Base-by-base conservation (phyloP, 2,888 invertebrate genomes). In the Thereva nobilitata region DNA sequence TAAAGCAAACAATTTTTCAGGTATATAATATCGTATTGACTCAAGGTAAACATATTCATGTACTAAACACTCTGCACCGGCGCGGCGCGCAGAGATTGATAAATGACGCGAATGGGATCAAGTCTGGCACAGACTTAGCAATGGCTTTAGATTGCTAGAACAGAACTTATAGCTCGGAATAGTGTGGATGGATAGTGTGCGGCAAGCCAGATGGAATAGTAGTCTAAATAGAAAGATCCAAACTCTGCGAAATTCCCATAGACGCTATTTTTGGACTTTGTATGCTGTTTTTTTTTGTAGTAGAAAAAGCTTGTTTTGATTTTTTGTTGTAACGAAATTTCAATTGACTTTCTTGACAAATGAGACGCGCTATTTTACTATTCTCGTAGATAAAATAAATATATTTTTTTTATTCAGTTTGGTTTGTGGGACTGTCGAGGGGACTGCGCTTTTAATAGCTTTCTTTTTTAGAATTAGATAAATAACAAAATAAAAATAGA, bases 241-340 rank as follows among this genome's bases (percentile, higher is more conserved):
- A 59, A 37, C 10, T 37, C 40, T 5, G 41, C 50, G 35, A 34
- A 41, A 40, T 40, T 44, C 38, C 35, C 45, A 47, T 10, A 12
- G 35, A 59, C 37, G 45, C 57, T 59, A 59, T 59, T 59, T 47
- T 59, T 10, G 57, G 44, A n/a, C 12, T 47, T 5, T 42, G n/a
- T 55, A 3, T 47, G 41, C 12, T 23, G 23, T 23, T 23, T 23
- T 23, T 23, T 23, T 1, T 1, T 23, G 2, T 1, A 12, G 47
- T 37, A 37, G 38, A 12, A 34, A 47, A 59, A 59, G 57, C 47
- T 59, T 47, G 10, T 37, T 40, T 47, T 47, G 4, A 37, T 59
- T 47, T 59, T 35, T n/a, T 23, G 47, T 47, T 59, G 45, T 47
- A 59, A 37, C 57, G 9, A 23, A 10, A 59, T 59, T 38, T n/a